Conservation (phyloP, 2,888 invertebrate genomes). For the Iselma pallidipennis region DNA sequence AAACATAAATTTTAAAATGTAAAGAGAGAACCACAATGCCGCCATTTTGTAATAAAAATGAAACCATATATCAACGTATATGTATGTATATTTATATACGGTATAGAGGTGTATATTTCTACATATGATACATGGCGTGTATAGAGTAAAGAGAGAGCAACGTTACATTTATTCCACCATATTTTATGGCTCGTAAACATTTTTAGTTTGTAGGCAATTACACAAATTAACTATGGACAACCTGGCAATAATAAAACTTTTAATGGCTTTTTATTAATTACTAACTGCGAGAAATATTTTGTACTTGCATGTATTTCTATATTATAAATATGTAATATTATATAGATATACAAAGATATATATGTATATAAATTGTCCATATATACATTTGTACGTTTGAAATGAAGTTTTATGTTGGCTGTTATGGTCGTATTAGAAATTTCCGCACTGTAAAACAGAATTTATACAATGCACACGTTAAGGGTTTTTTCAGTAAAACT, state of each 20-base stretch:
- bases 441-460: too few species aligned
- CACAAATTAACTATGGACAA: slow-evolving; percentile 51
- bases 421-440: too few species aligned
- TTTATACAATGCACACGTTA: too few species aligned
- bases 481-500: too few species aligned
- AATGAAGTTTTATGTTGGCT: too few species aligned
- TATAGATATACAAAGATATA: too few species aligned
- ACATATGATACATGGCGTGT: too few species aligned
- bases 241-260: slow-evolving; percentile 39
- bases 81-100: neutral
- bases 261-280: slow-evolving; percentile 49
- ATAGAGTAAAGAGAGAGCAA: slow-evolving; percentile 45
- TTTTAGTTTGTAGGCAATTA: slow-evolving; percentile 52
- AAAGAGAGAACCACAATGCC: slow-evolving; percentile 18
- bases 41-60: slow-evolving; percentile 46
- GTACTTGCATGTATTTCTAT: too few species aligned
- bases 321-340: too few species aligned
- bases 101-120: too few species aligned
- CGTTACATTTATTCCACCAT: slow-evolving; percentile 51
- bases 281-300: slow-evolving; percentile 29
- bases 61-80: slow-evolving; percentile 24
- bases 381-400: too few species aligned
- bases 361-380: too few species aligned
- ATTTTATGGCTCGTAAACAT: slow-evolving; percentile 51
- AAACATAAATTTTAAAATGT: slow-evolving; percentile 32